Percentiles rank a stretch among this genome's conserved stretches.
phyloP scores from a whole-genome alignment of 2,113 vertebrate genomes.

The Podarcis cretensis region DNA sequence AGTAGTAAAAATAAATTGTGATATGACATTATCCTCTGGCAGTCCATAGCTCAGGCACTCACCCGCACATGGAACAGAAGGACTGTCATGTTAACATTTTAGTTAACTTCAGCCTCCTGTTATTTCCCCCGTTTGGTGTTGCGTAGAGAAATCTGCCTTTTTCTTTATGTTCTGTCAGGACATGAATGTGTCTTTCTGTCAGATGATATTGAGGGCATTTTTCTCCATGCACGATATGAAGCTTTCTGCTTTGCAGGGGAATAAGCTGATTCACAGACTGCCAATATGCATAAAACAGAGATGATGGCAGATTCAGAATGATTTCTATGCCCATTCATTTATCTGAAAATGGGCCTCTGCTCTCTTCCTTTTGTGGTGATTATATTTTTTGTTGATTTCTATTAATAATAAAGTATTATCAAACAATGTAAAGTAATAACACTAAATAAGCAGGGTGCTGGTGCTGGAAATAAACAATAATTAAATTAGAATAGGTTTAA shows the following conservation, averaged over 20 bases:
- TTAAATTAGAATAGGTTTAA: not conserved
- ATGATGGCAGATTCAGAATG: not conserved
- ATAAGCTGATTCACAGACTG: not conserved
- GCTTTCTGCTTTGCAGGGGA: not conserved
- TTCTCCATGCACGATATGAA: not conserved
- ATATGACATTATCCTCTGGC: constrained; percentile 29
- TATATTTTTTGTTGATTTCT: too few species aligned
- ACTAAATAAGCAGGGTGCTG: not conserved
- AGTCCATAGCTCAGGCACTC: not conserved
- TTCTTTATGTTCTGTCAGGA: not conserved
- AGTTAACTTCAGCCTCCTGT: constrained; percentile 56
- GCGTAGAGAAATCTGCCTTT: constrained; percentile 38
- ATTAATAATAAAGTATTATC: not conserved
- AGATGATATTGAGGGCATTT: not conserved
- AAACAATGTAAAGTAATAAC: not conserved
- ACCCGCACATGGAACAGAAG: constrained; percentile 48
- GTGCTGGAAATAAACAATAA: not conserved
- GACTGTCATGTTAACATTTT: constrained; percentile 54
- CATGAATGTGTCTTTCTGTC: not conserved
- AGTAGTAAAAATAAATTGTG: not conserved
- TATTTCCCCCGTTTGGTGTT: not conserved
- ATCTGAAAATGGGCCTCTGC: not conserved
- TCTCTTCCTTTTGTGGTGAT: not conserved
- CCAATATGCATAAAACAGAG: not conserved
- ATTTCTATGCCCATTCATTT: not conserved